Evolutionary conservation across 2,113 vertebrate genomes (phyloP).

Genomic region (Madoqua kirkii): DNA sequence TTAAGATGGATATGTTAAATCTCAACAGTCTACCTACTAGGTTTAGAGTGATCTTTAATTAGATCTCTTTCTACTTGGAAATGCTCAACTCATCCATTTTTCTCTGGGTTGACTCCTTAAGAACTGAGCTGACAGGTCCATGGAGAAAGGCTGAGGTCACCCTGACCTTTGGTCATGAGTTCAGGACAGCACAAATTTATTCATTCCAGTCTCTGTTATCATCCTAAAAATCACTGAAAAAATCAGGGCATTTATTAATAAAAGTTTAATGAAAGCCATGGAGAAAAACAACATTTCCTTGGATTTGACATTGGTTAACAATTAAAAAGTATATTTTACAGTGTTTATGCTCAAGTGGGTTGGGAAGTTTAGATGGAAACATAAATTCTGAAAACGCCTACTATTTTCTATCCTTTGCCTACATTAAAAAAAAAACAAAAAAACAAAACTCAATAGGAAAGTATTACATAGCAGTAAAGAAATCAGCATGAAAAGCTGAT

Average conservation of each 20-base stretch:
- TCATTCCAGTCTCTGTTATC: background rate
- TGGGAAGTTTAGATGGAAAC: background rate
- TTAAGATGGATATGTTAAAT: background rate
- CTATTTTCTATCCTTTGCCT: background rate
- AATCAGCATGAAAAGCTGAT: background rate
- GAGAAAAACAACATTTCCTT: background rate
- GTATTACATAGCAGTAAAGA: background rate
- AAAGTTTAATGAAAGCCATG: background rate
- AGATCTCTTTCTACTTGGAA: background rate
- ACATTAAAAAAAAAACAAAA: background rate
- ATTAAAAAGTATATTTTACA: background rate
- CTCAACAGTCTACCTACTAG: background rate
- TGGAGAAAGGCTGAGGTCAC: background rate
- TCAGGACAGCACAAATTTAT: background rate
- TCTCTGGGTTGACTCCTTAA: background rate
- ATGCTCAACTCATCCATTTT: background rate
- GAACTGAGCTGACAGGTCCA: background rate
- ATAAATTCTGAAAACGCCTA: conserved; percentile 22
- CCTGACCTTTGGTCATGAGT: background rate
- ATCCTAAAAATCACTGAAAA: conserved; percentile 16
- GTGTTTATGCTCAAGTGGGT: background rate
- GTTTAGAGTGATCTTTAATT: background rate
- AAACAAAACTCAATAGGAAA: background rate
- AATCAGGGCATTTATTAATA: background rate
- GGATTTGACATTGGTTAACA: background rate